A percentile compares a stretch with the other conserved stretches of the same genome.
These are phyloP conservation scores for Microplitis mediator DNA, from an alignment of 1,140 invertebrate genomes.

Conservation along the genomic window DNA sequence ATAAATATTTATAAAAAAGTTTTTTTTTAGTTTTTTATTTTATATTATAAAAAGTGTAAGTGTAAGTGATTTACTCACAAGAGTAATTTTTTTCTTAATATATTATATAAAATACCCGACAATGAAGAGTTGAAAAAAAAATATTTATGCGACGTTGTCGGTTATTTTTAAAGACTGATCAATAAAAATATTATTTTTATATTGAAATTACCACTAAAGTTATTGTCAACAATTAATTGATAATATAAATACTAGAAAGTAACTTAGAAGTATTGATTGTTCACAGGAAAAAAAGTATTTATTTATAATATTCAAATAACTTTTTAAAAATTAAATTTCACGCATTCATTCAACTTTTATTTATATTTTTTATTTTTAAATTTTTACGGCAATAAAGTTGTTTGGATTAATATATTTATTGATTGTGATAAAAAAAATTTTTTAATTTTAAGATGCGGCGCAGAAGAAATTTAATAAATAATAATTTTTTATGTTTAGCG, in stretches of 20 bases:
- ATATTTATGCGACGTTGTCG: too few species aligned
- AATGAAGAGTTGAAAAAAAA: neutral
- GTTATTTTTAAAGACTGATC: neutral
- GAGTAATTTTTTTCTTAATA: neutral
- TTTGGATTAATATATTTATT: too few species aligned
- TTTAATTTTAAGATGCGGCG: too few species aligned
- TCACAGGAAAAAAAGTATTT: too few species aligned
- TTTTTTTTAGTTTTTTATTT: neutral
- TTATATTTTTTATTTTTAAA: too few species aligned
- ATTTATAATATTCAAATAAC: too few species aligned
- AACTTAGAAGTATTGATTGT: neutral
- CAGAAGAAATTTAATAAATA: too few species aligned
- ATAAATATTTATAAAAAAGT: neutral
- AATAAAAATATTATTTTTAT: slow-evolving; percentile 13
- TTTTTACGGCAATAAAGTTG: too few species aligned
- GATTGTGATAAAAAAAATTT: too few species aligned
- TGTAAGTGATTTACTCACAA: neutral
- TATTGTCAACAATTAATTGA: neutral
- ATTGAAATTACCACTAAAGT: neutral
- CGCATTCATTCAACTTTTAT: too few species aligned
- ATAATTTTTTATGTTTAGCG: too few species aligned
- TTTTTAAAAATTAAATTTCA: too few species aligned
- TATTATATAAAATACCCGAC: neutral
- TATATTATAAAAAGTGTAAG: neutral
- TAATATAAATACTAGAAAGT: neutral